Percentiles rank a stretch among this genome's conserved stretches.
Evolutionary conservation across 2,888 invertebrate species (phyloP).

Genomic region (Epistrophe eligans): DNA sequence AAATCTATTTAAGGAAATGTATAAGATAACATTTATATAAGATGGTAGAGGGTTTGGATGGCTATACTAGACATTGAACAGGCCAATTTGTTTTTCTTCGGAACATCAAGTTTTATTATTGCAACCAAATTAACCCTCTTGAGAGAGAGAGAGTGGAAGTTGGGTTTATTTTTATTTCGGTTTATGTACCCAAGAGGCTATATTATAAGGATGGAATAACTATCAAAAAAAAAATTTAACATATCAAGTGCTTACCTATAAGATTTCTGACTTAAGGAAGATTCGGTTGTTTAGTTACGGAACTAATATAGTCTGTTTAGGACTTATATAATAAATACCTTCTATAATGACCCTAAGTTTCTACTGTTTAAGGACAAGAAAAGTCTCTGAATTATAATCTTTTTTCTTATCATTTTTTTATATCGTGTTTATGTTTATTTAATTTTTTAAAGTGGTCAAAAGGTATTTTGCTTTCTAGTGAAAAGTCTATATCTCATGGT

Average conservation of each 20-base stretch:
- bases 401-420: too few relatives aligned
- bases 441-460: background rate
- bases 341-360: too few relatives aligned
- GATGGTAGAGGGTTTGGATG: background rate
- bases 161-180: background rate
- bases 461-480: too few relatives aligned
- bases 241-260: background rate
- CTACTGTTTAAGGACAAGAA: too few relatives aligned
- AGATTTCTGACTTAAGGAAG: background rate
- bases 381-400: too few relatives aligned
- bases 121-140: slow-evolving; percentile 3
- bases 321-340: too few relatives aligned
- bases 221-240: background rate
- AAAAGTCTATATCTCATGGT: too few relatives aligned
- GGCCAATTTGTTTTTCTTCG: slow-evolving; percentile 5
- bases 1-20: slow-evolving; percentile 7
- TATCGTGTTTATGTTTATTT: too few relatives aligned
- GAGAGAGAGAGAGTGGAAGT: background rate
- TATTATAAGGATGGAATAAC: background rate
- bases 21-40: background rate
- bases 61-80: background rate
- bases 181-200: background rate
- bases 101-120: slow-evolving; percentile 20
- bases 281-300: background rate
- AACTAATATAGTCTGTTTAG: background rate